These are phyloP conservation scores for Cyprinodon diabolis DNA, from an alignment of 2,797 vertebrate genomes.

Conservation along the genomic window DNA sequence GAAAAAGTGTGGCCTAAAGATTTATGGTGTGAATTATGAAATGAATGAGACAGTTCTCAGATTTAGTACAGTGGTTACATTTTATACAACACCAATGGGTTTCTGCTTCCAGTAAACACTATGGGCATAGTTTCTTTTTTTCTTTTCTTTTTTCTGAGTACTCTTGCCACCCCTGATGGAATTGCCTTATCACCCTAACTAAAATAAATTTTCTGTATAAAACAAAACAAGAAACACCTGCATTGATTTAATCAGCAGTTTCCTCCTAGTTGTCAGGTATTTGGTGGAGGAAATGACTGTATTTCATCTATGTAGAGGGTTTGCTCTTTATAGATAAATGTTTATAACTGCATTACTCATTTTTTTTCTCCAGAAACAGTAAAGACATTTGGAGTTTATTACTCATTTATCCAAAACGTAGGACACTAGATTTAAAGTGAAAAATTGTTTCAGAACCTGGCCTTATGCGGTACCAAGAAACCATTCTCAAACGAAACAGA, in stretches of 20 bases:
- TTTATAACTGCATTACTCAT: slow-evolving; percentile 14
- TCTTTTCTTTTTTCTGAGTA: not conserved
- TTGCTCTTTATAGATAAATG: slow-evolving; percentile 12
- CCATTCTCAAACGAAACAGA: slow-evolving; percentile 29
- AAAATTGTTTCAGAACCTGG: slow-evolving; percentile 18
- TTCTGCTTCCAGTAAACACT: not conserved
- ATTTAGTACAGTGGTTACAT: no score
- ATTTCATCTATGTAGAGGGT: slow-evolving; percentile 7
- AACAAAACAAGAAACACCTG: slow-evolving; percentile 8
- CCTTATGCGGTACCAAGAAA: slow-evolving; percentile 44
- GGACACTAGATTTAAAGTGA: slow-evolving; percentile 20
- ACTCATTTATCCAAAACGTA: slow-evolving; percentile 17
- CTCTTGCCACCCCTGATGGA: not conserved
- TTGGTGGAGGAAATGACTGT: slow-evolving; percentile 10
- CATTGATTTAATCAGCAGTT: slow-evolving; percentile 16
- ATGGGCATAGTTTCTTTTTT: not conserved
- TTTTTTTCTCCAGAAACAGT: not conserved
- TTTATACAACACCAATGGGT: no score
- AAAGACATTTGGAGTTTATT: slow-evolving; percentile 17
- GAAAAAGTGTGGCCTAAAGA: no score
- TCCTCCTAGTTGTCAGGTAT: slow-evolving; percentile 18
- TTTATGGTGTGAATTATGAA: no score
- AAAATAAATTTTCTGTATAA: not conserved
- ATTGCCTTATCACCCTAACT: not conserved
- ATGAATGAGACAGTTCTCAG: no score